Base-by-base conservation (phyloP, 2,888 invertebrate species). In the Caenorhabditis uteleia region DNA sequence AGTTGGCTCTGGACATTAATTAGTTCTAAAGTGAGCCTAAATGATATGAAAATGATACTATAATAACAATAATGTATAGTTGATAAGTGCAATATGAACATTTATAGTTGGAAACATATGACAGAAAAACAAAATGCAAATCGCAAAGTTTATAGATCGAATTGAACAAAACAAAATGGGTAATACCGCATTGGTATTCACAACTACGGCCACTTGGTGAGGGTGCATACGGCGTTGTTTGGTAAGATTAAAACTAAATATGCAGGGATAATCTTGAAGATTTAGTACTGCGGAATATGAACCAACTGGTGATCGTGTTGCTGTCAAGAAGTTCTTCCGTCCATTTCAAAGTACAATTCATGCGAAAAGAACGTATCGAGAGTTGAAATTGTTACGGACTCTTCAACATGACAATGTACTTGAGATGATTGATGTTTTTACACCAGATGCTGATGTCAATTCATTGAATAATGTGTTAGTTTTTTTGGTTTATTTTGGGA, bases 381-480 rank as follows among this genome's bases (percentile, higher is more conserved):
- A 98, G 85, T 86, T 97, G 50, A 89, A 93, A 64, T 89, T 97
- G 88, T 88, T 98, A 59, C 94, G 95, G 85, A 95, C 95, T 83
- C 95, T 98, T 93, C 91, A 93, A 84, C 97, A 98, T 87, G 97
- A 98, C 87, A 98, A 98, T 88, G 92, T 97, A 82, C 90, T 92
- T 70, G 69, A 74, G 21, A 78, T 81, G 68, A 71, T 80, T 34
- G 78, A 77, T 44, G 71, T 77, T 18, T 80, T 79, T 70, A 75
- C 79, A 18, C 78, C 79, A 5, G 80, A 80, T 42, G 50, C 58
- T 0, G 69, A 74, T 40, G 67, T 66, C 14, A 25, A 33, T 8
- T 49, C 56, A 18, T 64, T 80, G 21, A 74, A 76, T 50, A 75
- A 79, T 73, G 77, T 80, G 80, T 80, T 48, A 72, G 79, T 70